Base-by-base conservation (phyloP, 2,113 vertebrate genomes). In the Mesembrinibis cayennensis region DNA sequence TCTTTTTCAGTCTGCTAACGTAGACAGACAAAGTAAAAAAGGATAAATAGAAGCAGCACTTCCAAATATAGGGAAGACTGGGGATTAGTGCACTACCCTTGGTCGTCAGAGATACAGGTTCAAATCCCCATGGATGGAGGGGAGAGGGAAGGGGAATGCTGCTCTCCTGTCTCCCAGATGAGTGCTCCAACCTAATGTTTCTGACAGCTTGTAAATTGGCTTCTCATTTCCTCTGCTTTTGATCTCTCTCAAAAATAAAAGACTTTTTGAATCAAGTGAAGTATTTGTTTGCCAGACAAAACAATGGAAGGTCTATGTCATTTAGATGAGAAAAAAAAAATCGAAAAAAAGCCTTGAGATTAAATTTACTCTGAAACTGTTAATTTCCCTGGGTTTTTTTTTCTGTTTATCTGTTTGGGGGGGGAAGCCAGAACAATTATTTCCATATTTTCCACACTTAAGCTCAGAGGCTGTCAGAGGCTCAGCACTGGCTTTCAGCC, bases 321-420 rank as follows among this genome's bases (percentile, higher is more conserved):
- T 11, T 47, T 22, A 44, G 14, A 59, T 74, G 2, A 44, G 23
- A 5, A n/a, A 40, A 52, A 26, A 4, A 13, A 45, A 8, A 18
- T 0, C 0, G 4, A 0, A 21, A 45, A 11, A 26, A 73, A 73
- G 1, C 1, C 0, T 6, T 45, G 27, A 85, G 45, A 78, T 82
- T 45, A 38, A 62, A 15, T 76, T 86, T 80, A 7, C 10, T 92
- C 12, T 32, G 18, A 62, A 95, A 72, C 16, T 56, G 6, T 36
- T 52, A 0, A 5, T 45, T 79, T 87, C 49, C 15, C 25, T 30
- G 11, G 40, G 40, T 38, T 38, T 38, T 26, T 88, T 83, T 87
- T 44, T 17, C 47, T 65, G 3, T 36, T 82, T 74, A 6, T 50
- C 34, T 88, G 27, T 8, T 79, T 27, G 15, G 29, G 50, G 47